A percentile compares a stretch with the other conserved stretches of the same genome.
Evolutionary conservation across 2,888 invertebrate genomes (phyloP).

Genomic region (Slavum lentiscoides): DNA sequence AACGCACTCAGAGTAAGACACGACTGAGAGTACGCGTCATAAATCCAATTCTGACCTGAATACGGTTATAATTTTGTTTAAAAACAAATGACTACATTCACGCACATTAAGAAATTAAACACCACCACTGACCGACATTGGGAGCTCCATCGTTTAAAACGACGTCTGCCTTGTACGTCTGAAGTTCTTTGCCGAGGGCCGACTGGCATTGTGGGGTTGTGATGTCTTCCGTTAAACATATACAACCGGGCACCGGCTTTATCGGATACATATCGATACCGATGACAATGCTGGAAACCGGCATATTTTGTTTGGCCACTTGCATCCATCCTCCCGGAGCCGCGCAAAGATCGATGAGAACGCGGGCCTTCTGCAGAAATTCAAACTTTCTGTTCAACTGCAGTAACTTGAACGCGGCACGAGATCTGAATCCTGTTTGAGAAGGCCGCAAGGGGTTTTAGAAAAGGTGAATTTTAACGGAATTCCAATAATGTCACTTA

Average conservation of each 20-base stretch:
- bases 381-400: constrained; percentile 97
- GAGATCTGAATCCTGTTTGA: constrained; percentile 83
- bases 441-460: not conserved
- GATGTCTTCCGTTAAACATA: constrained; percentile 89
- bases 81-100: not conserved
- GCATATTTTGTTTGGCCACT: constrained; percentile 97
- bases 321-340: constrained; percentile 99
- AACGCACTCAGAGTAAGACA: constrained; percentile 89
- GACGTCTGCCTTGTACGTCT: constrained; percentile 96
- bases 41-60: constrained; percentile 87
- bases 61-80: not conserved
- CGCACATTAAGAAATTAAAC: constrained; percentile 11
- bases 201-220: constrained; percentile 91
- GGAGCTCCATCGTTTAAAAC: constrained; percentile 98
- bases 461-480: not conserved
- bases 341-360: constrained; percentile 97
- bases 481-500: constrained; percentile 60
- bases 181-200: constrained; percentile 79
- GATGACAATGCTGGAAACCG: constrained; percentile 89
- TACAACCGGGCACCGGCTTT: constrained; percentile 85
- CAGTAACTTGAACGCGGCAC: constrained; percentile 98
- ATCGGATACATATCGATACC: constrained; percentile 96
- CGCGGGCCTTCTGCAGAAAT: constrained; percentile 92
- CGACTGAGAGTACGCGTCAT: constrained; percentile 94
- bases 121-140: constrained; percentile 74